Base-by-base conservation (phyloP, 2,888 invertebrate species). In the Tubiluchus corallicola region DNA sequence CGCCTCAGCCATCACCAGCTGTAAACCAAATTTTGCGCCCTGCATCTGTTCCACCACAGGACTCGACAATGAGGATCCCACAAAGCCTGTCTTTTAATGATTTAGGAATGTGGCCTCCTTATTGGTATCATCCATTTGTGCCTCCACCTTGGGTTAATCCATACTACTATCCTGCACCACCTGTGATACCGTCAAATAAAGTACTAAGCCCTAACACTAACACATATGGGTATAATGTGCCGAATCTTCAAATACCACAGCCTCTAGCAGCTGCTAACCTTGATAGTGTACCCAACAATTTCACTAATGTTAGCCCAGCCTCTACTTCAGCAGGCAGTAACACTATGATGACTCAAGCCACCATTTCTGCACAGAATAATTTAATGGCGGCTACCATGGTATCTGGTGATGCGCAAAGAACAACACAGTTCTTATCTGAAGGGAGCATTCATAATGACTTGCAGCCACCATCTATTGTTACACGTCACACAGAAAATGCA, bases 401-500 rank as follows among this genome's bases (percentile, higher is more conserved):
- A n/a, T 9, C 29, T 9, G n/a, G 9, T 9, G n/a, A 29, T 29
- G 29, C 29, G 29, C 29, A 29, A n/a, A 29, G n/a, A 9, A 29
- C 29, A n/a, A 9, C 29, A n/a, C 29, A n/a, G 9, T n/a, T 29
- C 29, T 9, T 29, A 9, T 9, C 9, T n/a, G 29, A 29, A n/a
- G 9, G 29, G 9, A 29, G 29, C 29, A 29, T 29, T n/a, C 29
- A 29, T n/a, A 29, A 29, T n/a, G 29, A 29, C 29, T n/a, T 29
- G 29, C 29, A 29, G 29, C 29, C 9, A n/a, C 29, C 29, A n/a
- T n/a, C n/a, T n/a, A n/a, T n/a, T n/a, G 9, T 29, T 9, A 29
- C 29, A 29, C 29, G 29, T 9, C 29, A 29, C 29, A 29, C 29
- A n/a, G 29, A 29, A n/a, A 29, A 29, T n/a, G n/a, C 29, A n/a